A percentile compares a stretch with the other conserved stretches of the same genome.
Evolutionary conservation across 2,113 vertebrate species (phyloP).

Genomic region (Otus sunia): DNA sequence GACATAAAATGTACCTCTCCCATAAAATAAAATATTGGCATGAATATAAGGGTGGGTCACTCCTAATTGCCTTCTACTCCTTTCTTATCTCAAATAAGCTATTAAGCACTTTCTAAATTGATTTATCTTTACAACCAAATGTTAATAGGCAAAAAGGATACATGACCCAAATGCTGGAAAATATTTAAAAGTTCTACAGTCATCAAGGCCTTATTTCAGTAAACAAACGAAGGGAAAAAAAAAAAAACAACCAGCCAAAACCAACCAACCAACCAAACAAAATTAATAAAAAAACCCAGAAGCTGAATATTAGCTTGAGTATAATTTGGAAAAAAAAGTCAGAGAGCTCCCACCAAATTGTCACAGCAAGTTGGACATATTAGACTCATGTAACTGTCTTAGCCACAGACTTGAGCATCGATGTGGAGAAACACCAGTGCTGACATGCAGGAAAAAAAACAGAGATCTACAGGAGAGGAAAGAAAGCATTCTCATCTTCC

Average conservation of each 20-base stretch:
- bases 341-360: background rate
- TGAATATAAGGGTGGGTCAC: background rate
- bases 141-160: background rate
- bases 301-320: background rate
- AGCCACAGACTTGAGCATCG: background rate
- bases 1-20: background rate
- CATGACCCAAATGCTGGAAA: background rate
- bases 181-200: background rate
- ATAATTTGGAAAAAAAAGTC: background rate
- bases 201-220: background rate
- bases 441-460: background rate
- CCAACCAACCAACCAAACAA: rapidly evolving
- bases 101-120: background rate
- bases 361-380: background rate
- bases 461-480: background rate
- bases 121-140: background rate
- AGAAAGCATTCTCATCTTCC: background rate
- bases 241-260: no score
- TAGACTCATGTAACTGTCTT: background rate
- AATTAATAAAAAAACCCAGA: background rate
- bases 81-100: background rate
- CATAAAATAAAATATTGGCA: background rate
- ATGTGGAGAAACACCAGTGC: background rate
- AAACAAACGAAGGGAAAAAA: background rate
- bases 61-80: background rate